phyloP scores from a whole-genome alignment of 2,113 vertebrate species.

The Amia ocellicauda region DNA sequence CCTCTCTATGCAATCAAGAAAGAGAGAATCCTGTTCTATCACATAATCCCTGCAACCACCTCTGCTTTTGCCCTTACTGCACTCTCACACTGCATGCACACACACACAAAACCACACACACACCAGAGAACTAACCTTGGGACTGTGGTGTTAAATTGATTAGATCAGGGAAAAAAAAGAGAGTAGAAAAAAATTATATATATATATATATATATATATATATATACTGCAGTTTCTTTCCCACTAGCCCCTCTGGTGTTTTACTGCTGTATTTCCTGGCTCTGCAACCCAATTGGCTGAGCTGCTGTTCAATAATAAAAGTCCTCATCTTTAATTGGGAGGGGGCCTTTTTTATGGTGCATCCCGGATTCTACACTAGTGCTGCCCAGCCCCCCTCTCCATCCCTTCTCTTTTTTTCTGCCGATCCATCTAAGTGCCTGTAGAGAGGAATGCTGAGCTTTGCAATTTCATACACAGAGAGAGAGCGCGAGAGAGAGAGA shows the following conservation, averaged over 20 bases:
- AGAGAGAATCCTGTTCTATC: constrained; percentile 39
- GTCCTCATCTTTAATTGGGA: constrained; percentile 64
- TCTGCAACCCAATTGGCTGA: constrained; percentile 59
- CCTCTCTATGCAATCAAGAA: constrained; percentile 19
- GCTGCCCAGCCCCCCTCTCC: constrained; percentile 44
- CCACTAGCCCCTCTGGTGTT: constrained; percentile 55
- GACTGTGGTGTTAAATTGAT: constrained; percentile 57
- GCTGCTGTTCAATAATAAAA: constrained; percentile 65
- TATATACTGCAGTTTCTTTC: constrained; percentile 61
- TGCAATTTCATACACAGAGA: constrained; percentile 51
- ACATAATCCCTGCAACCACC: constrained; percentile 48
- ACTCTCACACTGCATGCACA: constrained; percentile 31
- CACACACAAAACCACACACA: constrained; percentile 29
- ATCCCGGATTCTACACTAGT: constrained; percentile 24
- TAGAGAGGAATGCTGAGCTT: constrained; percentile 61
- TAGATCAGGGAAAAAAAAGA: constrained; percentile 61
- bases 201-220: constrained; percentile 57
- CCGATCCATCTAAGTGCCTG: constrained; percentile 37
- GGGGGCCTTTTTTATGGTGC: constrained; percentile 53
- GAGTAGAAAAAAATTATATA: constrained; percentile 61
- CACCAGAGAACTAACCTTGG: constrained; percentile 37
- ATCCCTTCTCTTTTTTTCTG: constrained; percentile 19
- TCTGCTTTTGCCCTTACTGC: constrained; percentile 43
- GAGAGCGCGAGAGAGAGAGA: constrained; percentile 5
- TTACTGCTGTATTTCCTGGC: constrained; percentile 50